Conservation (phyloP, 2,797 vertebrate genomes). For the Benthosema pterotum region DNA sequence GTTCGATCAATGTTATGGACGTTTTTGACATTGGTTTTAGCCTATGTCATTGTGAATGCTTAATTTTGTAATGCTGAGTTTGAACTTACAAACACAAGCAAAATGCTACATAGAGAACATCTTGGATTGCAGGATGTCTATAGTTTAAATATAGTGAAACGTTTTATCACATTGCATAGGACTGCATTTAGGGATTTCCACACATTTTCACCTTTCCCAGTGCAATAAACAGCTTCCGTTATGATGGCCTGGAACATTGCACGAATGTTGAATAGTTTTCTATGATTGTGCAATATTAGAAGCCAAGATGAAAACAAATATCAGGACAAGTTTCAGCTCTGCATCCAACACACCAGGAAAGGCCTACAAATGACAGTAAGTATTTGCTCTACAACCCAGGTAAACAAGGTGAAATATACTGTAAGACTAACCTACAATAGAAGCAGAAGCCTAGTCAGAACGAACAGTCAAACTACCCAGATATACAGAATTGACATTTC, state of each 20-base stretch:
- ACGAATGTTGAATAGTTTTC: neutral
- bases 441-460: neutral
- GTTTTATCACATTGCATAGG: neutral
- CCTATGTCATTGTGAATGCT: slow-evolving; percentile 66
- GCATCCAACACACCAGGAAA: neutral
- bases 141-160: too few species aligned
- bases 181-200: neutral
- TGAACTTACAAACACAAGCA: too few species aligned
- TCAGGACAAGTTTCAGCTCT: neutral
- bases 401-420: neutral
- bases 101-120: slow-evolving; percentile 11
- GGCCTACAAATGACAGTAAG: neutral
- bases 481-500: neutral
- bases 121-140: slow-evolving; percentile 6
- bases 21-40: slow-evolving; percentile 60
- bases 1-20: slow-evolving; percentile 72
- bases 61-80: slow-evolving; percentile 29
- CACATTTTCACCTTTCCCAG: neutral
- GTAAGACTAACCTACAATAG: neutral
- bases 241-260: neutral
- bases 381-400: neutral
- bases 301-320: neutral
- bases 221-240: neutral
- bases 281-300: neutral
- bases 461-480: neutral